Conservation (phyloP, 2,113 vertebrate species). For the Pyrgilauda ruficollis region DNA sequence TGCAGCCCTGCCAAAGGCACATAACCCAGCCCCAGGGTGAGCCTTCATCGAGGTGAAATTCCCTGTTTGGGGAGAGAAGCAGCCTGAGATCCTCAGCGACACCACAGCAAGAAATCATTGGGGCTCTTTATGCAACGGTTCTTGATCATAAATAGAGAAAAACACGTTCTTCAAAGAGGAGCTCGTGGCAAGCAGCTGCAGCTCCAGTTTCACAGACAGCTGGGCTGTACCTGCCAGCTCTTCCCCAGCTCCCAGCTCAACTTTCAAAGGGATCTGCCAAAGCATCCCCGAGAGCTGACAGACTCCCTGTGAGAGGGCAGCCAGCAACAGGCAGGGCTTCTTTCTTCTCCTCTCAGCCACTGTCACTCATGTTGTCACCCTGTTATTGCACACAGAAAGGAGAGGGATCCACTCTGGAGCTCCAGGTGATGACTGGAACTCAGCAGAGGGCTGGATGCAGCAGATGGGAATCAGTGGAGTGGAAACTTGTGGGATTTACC, state of each 20-base stretch:
- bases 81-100: background rate
- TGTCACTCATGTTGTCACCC: background rate
- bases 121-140: background rate
- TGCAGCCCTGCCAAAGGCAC: background rate
- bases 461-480: accelerated
- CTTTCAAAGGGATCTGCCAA: slow-evolving; percentile 38
- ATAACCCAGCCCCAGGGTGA: background rate
- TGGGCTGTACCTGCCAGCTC: slow-evolving; percentile 15
- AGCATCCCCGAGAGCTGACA: slow-evolving; percentile 16
- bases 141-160: background rate
- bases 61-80: background rate
- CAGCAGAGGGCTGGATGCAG: background rate
- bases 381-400: background rate
- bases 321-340: background rate
- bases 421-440: background rate
- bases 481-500: background rate
- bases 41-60: background rate
- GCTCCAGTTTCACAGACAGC: background rate
- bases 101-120: background rate
- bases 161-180: background rate
- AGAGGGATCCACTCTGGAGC: background rate
- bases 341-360: background rate
- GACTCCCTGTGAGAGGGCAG: slow-evolving; percentile 12
- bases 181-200: background rate
- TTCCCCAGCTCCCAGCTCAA: background rate